Evolutionary conservation across 2,797 vertebrate species (phyloP).

Genomic region (Ambastaia sidthimunki): DNA sequence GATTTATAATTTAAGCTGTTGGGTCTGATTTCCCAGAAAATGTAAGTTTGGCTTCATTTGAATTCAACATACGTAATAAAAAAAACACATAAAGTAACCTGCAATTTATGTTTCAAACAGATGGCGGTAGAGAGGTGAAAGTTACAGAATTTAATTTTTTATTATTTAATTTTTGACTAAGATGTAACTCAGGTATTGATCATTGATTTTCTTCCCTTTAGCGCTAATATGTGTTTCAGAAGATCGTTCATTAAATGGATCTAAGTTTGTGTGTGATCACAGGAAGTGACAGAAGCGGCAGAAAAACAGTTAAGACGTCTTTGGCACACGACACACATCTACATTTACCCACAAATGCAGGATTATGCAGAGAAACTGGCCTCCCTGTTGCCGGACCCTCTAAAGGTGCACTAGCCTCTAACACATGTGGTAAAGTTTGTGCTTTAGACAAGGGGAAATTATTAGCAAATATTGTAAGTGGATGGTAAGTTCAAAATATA

Average conservation of each 20-base stretch:
- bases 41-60: too few species aligned
- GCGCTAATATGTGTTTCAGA: neutral
- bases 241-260: neutral
- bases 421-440: neutral
- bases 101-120: too few species aligned
- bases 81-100: too few species aligned
- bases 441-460: too few species aligned
- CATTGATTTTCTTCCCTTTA: neutral
- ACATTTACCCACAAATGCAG: slow-evolving; percentile 81
- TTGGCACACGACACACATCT: slow-evolving; percentile 89
- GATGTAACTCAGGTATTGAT: neutral
- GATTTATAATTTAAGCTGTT: too few species aligned
- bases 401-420: slow-evolving; percentile 80
- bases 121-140: too few species aligned
- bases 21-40: too few species aligned
- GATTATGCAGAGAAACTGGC: slow-evolving; percentile 90
- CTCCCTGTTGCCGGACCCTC: slow-evolving; percentile 85
- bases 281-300: slow-evolving; percentile 85
- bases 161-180: too few species aligned
- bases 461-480: too few species aligned
- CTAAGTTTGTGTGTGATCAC: slow-evolving; percentile 9
- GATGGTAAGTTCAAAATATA: too few species aligned
- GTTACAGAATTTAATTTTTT: too few species aligned
- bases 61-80: too few species aligned
- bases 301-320: slow-evolving; percentile 84